Base-by-base conservation (phyloP, 2,888 invertebrate genomes). In the Pandemis heparana region DNA sequence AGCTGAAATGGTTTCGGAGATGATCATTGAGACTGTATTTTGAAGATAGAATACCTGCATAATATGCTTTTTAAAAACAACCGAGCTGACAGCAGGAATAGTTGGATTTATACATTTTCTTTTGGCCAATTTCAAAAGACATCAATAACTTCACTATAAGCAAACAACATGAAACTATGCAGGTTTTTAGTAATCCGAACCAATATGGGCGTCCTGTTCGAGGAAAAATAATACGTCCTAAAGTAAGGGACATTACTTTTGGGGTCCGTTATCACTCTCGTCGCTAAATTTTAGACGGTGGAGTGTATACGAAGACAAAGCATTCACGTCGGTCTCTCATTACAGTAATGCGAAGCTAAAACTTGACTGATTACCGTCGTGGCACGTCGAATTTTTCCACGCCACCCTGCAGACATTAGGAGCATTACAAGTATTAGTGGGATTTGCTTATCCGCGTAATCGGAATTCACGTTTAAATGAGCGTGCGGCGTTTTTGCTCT, bases 281-380 rank as follows among this genome's bases (percentile, higher is more conserved):
- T 74, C 76, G 79, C 80, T 78, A 77, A 79, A 80, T 84, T 80
- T 80, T 80, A 78, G 80, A 83, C 82, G 82, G 80, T 83, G 79
- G 78, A 77, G 81, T 85, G 79, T 81, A 82, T 79, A 77, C 76
- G 71, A 81, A 84, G 86, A 89, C 88, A 88, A 88, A 89, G 87
- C 85, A 81, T 81, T 81, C 83, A 81, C 75, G 76, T 74, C 81
- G 82, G 82, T 82, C 84, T 81, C 85, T 87, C 88, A 91, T 92
- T 91, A 91, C 88, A 64, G 88, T 91, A 91, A 92, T 91, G 87
- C 83, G 86, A 81, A 86, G 89, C 89, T 90, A 87, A 89, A 91
- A 90, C 90, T 90, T 91, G 91, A 91, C 90, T 88, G 90, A 92
- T 92, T 88, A 89, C 91, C 82, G 85, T 82, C 84, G 82, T 83